Evolutionary conservation across 2,888 invertebrate species (phyloP), one percentile per base, ranked within the genome.

Genomic region (Amphipoea oculea): DNA sequence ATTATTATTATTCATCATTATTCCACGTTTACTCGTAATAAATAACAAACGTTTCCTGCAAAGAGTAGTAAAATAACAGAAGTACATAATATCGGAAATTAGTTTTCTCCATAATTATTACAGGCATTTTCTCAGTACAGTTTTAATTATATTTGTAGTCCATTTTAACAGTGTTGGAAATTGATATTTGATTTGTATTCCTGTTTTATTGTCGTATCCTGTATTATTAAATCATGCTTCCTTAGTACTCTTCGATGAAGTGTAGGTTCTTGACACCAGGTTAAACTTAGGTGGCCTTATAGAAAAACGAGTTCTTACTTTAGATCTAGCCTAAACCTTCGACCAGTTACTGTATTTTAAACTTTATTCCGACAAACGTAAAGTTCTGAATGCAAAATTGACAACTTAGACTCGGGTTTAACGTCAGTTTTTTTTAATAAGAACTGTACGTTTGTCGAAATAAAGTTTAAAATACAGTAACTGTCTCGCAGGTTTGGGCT

Each of bases 61-160:
- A 51, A 40, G 48, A 57, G 51, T 63, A 23, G 42, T 76, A 73
- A 84, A 78, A 73, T 79, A 79, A 76, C 72, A 70, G 57, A 73
- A 9, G n/a, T 60, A 63, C 20, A 12, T 72, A 72, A 17, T 72
- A 72, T 77, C 60, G 84, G 86, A 84, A 86, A 86, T 86, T 84
- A 76, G 78, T 81, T 80, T 71, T 76, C 68, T 71, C 51, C 23
- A 11, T 82, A 80, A 86, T 81, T 75, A 86, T 82, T 75, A 82
- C 71, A 76, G 67, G 4, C 36, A 76, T 76, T 57, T 51, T 72
- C 63, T 74, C 0, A 20, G 45, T 48, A 48, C 48, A 36, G 48
- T 65, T 68, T n/a, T n/a, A 67, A 57, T 57, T 14, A 66, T 67
- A 69, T 51, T 29, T 65, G 4, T 62, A 6, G 5, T 48, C 0